Evolutionary conservation across 92 coral and sea anemone species (phyloP), one percentile per base, ranked within the genome.

Genomic region (Ricordea florida): DNA sequence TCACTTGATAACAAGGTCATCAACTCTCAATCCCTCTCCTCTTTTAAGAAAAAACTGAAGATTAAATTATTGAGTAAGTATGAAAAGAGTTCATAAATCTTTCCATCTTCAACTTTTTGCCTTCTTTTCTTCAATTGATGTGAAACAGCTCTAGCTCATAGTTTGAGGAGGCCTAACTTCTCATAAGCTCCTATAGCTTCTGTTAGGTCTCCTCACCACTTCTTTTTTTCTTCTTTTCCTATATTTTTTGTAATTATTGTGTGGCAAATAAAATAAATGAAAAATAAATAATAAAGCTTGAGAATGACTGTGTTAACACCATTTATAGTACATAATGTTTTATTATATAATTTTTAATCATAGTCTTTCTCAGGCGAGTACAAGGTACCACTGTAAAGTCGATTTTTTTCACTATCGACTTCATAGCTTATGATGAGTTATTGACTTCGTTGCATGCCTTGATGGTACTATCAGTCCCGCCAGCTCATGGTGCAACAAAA

Each of bases 11-110:
- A 44, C 50, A 44, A 44, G 50, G 50, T 44, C 50, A 44, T 44
- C 50, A 44, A 44, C 50, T 44, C 50, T 44, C 50, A 44, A 44
- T 44, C 50, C 50, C 50, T 44, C 50, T 44, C 50, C 50, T 44
- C 50, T 44, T 44, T 44, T 44, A 44, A 44, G 50, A 44, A 44
- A 44, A 43, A 44, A 0, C 50, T 6, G 50, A 44, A 44, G 50
- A 44, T 44, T 44, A 44, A 44, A 44, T 44, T 44, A 44, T 44
- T 44, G 50, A 44, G 50, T 44, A 44, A 44, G 50, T 44, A 44
- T 44, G 50, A 44, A 44, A 44, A 44, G 18, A 44, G 50, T 44
- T 44, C 50, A 44, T 44, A 44, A 44, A 23, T n/a, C 50, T 43
- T 43, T 43, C 50, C 50, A 43, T 43, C 50, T 43, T 43, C 50